These are phyloP conservation scores for Achlya flavicornis DNA, from an alignment of 2,888 invertebrate species.

Conservation along the genomic window DNA sequence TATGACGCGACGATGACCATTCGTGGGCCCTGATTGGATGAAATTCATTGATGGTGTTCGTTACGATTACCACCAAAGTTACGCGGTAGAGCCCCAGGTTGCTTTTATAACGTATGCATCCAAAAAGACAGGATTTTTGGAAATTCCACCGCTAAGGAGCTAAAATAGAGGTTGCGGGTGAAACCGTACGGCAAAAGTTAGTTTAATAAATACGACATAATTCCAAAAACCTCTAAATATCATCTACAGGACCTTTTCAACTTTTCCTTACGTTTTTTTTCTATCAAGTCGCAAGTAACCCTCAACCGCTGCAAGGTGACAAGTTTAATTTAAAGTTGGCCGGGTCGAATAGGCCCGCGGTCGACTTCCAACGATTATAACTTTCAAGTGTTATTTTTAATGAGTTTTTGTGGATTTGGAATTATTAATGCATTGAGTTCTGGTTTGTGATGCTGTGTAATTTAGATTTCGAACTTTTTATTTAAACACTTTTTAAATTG, in stretches of 20 bases:
- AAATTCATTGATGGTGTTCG: too few relatives aligned
- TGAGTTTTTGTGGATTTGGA: slow-evolving; percentile 68
- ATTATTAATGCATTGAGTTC: slow-evolving; percentile 66
- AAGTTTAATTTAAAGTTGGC: slow-evolving; percentile 78
- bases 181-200: too few relatives aligned
- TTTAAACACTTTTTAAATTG: slow-evolving; percentile 1
- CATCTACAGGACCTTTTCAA: not conserved
- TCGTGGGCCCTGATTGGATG: too few relatives aligned
- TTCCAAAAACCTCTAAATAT: not conserved
- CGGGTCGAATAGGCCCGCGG: slow-evolving; percentile 60
- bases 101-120: too few relatives aligned
- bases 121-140: too few relatives aligned
- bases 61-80: too few relatives aligned
- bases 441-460: slow-evolving; percentile 42
- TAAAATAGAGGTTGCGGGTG: too few relatives aligned
- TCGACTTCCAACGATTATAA: slow-evolving; percentile 67
- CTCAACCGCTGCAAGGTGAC: slow-evolving; percentile 59
- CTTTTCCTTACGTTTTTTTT: slow-evolving; percentile 22
- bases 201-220: too few relatives aligned
- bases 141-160: too few relatives aligned
- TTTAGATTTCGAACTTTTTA: slow-evolving; percentile 30
- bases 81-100: too few relatives aligned
- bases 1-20: too few relatives aligned
- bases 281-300: slow-evolving; percentile 34
- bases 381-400: slow-evolving; percentile 78